Evolutionary conservation across 2,797 vertebrate species (phyloP).

Genomic region (Parauchenoglanis punctatus): DNA sequence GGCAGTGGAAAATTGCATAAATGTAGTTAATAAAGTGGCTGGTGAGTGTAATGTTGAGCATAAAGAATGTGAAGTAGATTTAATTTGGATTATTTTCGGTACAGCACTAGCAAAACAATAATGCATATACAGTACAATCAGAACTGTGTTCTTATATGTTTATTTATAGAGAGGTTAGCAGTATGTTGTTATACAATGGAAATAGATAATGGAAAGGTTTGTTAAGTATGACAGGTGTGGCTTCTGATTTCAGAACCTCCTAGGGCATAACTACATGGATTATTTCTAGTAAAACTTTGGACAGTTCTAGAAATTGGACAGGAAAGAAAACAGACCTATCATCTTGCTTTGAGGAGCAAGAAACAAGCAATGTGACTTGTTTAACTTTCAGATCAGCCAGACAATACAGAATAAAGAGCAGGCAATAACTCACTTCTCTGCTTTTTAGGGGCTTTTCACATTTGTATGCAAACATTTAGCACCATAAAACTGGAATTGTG

Average conservation of each 20-base stretch:
- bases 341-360: not conserved
- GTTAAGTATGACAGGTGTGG: not conserved
- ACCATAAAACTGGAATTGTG: not conserved
- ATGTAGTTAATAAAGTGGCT: not conserved
- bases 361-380: not conserved
- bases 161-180: not conserved
- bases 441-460: not conserved
- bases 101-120: not conserved
- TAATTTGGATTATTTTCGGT: not conserved
- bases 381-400: not conserved
- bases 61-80: too few relatives aligned
- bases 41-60: not conserved
- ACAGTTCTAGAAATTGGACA: not conserved
- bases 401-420: not conserved
- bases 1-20: not conserved
- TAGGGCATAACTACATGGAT: not conserved
- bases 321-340: not conserved
- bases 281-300: not conserved
- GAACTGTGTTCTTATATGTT: not conserved
- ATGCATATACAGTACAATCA: not conserved
- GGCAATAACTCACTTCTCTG: not conserved
- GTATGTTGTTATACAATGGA: not conserved
- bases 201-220: not conserved
- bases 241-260: not conserved
- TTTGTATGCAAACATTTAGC: not conserved